Evolutionary conservation across 2,888 invertebrate species (phyloP), one percentile per base, ranked within the genome.

Genomic region (Pseudolycoriella hygida): DNA sequence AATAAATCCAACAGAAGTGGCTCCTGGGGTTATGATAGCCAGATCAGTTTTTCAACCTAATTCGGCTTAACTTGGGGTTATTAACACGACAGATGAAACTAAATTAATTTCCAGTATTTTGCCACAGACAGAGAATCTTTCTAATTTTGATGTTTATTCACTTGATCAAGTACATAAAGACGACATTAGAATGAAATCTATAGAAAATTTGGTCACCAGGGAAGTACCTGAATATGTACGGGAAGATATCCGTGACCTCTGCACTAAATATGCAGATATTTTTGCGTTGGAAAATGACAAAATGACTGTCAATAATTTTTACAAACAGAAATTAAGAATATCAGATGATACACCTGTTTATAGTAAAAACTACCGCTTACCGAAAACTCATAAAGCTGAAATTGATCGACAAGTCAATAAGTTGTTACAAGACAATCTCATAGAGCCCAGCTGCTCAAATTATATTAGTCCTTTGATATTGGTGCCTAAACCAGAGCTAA

Each of bases 241-340:
- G 18, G n/a, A 6, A 1, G 34, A 43, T 37, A 19, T 47, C 17
- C 15, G 40, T 14, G 20, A 44, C 12, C 31, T 50, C 1, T 51
- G 49, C 25, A 14, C 17, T 25, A 34, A 50, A 38, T 51, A 40
- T 37, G 40, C 46, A 3, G 51, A 50, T 43, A 49, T 52, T 25
- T 52, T 53, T 45, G 44, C 44, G 1, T 12, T 52, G 32, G 47
- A 52, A 42, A 37, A 44, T 10, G 53, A 52, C 18, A 41, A 46
- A 40, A 6, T 50, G 11, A 49, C 51, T 10, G 15, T 37, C 8
- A 54, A 55, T 46, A 55, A 53, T 48, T 52, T 52, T 46, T 53
- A 51, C 37, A 32, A 49, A 46, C 53, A 53, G 48, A 49, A 49
- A 43, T 15, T 53, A 17, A 34, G 40, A 34, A 14, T 49, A 12